Conservation (phyloP, 2,113 vertebrate genomes). For the Acrocephalus arundinaceus region DNA sequence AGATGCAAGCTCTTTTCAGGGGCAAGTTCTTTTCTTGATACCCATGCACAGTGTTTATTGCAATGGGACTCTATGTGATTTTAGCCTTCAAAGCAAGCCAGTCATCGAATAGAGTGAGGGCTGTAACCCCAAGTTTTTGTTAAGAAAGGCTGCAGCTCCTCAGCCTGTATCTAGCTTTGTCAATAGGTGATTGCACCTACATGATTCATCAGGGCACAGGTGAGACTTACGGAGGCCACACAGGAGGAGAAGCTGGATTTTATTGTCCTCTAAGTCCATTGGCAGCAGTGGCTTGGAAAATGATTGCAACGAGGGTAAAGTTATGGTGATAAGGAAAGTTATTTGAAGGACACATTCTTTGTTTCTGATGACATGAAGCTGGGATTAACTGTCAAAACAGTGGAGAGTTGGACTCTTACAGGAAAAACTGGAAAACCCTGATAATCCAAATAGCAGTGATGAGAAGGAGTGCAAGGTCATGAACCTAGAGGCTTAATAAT, state of each 20-base stretch:
- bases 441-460: neutral
- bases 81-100: neutral
- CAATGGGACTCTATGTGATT: neutral
- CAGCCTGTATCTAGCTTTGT: neutral
- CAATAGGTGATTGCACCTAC: neutral
- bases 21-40: constrained; percentile 13
- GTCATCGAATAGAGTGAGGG: neutral
- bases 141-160: neutral
- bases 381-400: neutral
- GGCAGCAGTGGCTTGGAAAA: neutral
- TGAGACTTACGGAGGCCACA: neutral
- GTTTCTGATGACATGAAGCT: neutral
- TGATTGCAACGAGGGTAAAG: neutral
- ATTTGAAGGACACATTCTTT: constrained; percentile 2
- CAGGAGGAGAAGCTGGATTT: neutral
- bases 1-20: constrained; percentile 5
- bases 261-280: neutral
- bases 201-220: neutral
- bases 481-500: neutral
- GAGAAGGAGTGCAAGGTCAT: neutral
- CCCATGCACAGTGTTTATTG: neutral
- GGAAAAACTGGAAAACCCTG: neutral
- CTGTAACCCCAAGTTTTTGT: neutral
- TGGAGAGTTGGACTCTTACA: neutral
- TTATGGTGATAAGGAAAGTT: neutral